Conservation (phyloP, 2,888 invertebrate species). For the Harmothoe impar region DNA sequence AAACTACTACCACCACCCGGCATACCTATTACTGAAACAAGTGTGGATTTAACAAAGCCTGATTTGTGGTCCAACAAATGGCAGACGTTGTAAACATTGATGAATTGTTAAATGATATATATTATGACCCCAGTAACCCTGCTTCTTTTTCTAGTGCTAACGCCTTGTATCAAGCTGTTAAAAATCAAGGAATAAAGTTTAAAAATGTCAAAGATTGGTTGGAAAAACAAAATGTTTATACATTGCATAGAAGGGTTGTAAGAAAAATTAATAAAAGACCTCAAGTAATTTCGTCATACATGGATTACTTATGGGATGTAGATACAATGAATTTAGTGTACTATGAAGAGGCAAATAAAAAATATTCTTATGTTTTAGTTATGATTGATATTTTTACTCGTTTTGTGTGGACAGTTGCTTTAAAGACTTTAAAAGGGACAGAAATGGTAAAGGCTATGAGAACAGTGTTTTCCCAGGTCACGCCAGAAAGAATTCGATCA, state of each 20-base stretch:
- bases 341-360: neutral
- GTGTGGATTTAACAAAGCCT: neutral
- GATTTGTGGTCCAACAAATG: neutral
- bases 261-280: neutral
- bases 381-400: neutral
- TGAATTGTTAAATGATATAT: neutral
- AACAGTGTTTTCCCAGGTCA: neutral
- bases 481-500: too few species aligned
- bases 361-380: neutral
- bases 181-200: neutral
- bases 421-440: neutral
- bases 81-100: neutral
- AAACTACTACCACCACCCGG: neutral
- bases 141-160: neutral
- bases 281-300: neutral
- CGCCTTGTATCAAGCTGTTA: neutral
- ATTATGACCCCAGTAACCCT: neutral
- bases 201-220: neutral
- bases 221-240: neutral
- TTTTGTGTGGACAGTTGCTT: neutral
- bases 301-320: neutral
- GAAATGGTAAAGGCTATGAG: neutral
- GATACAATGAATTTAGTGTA: neutral
- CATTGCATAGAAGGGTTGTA: neutral
- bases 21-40: neutral